A percentile compares a stretch with the other conserved stretches of the same genome.
phyloP scores from a whole-genome alignment of 2,797 vertebrate species.

The Threskiornis aethiopicus region DNA sequence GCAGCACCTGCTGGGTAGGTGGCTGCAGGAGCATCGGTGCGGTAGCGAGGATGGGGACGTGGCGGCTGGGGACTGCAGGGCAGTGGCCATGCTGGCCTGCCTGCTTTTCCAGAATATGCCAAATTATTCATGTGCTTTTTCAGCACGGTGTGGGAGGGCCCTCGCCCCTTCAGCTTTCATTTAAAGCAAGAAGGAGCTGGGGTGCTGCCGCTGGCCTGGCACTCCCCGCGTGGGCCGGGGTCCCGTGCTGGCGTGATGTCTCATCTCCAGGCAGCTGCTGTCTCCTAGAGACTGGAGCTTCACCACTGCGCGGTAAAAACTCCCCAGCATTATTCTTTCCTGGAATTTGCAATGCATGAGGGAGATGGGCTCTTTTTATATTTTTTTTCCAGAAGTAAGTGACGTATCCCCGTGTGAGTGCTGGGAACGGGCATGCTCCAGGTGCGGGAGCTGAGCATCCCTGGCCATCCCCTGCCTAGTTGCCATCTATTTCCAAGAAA shows the following conservation, averaged over 20 bases:
- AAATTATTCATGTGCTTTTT: constrained; percentile 29
- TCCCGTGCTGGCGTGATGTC: not conserved
- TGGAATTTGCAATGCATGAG: constrained; percentile 50
- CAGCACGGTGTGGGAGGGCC: not conserved
- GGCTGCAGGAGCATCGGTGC: not conserved
- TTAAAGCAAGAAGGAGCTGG: constrained; percentile 4
- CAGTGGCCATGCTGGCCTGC: not conserved
- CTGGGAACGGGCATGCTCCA: not conserved
- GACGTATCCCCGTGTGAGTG: not conserved
- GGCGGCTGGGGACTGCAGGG: not conserved
- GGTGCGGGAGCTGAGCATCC: not conserved
- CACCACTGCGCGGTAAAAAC: not conserved
- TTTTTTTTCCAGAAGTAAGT: not conserved
- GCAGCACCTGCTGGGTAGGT: fast-evolving
- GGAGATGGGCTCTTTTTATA: not conserved
- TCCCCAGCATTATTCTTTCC: constrained; percentile 26
- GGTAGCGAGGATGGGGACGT: fast-evolving
- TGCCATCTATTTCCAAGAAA: constrained; percentile 15
- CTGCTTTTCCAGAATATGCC: constrained; percentile 39
- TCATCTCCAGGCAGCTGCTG: constrained; percentile 20
- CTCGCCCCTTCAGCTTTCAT: not conserved
- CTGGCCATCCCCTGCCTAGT: not conserved
- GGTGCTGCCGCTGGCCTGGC: not conserved
- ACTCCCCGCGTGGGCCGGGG: constrained; percentile 5
- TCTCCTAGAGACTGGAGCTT: constrained; percentile 51